Base-by-base conservation (phyloP, 1,140 invertebrate species). In the Cotesia glomerata region DNA sequence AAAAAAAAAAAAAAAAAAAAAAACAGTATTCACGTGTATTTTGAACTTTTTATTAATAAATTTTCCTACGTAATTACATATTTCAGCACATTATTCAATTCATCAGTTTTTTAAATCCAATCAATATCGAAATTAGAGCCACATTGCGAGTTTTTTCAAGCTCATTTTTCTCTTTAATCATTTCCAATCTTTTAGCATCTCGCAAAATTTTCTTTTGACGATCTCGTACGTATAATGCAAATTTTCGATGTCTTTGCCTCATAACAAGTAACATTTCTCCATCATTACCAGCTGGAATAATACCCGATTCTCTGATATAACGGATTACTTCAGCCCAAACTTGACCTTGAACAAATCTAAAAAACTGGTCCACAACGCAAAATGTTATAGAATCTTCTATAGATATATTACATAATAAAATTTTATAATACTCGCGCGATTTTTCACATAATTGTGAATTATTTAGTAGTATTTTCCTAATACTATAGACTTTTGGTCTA, bases 401-500 rank as follows among this genome's bases (percentile, higher is more conserved):
- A 16, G 78, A 75, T 18, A 82, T 61, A 63, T 75, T 63, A 8
- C 74, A 16, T 0, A 77, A 16, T 9, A 83, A 54, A 51, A 79
- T 76, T 58, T 80, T 80, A 26, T 81, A 84, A 74, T 69, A 80
- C 3, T 81, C 51, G 5, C 61, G 75, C 0, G 73, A 77, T 26
- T 52, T 76, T 32, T 77, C 39, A 35, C 75, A 77, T 14, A 56
- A 70, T 2, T 78, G 73, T 3, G 34, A 32, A n/a, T 82, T 69
- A 16, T 66, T 69, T n/a, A 77, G 62, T 14, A 82, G 77, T 34
- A 82, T 76, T 73, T 79, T 76, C 5, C 64, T 18, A 34, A 85
- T 77, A 9, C 74, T 71, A 34, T 81, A 81, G 66, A 85, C 80
- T 67, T 84, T 84, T 5, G 80, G 77, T 65, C 81, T 75, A 5